Evolutionary conservation across 2,888 invertebrate species (phyloP).

Genomic region (Eucera pruinosa): DNA sequence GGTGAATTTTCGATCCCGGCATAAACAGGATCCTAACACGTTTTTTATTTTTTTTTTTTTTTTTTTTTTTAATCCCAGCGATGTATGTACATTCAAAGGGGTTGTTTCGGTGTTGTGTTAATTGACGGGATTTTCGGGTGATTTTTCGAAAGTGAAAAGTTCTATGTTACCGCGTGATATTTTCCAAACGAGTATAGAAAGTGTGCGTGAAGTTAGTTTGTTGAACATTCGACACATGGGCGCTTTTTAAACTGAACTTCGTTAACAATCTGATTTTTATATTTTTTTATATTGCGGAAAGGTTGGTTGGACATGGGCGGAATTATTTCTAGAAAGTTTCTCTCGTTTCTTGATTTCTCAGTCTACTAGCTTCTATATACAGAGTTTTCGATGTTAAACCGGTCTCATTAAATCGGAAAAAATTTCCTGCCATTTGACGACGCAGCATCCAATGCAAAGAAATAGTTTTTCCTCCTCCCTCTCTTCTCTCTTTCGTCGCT

Average conservation of each 20-base stretch:
- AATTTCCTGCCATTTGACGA: constrained; percentile 15
- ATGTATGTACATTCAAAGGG: constrained; percentile 13
- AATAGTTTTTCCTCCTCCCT: not conserved
- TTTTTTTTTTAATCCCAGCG: constrained; percentile 34
- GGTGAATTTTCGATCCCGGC: constrained; percentile 80
- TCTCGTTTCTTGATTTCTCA: constrained; percentile 4
- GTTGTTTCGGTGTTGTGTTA: constrained; percentile 40
- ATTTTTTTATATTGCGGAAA: not conserved
- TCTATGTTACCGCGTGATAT: not conserved
- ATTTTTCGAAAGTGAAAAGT: constrained; percentile 30
- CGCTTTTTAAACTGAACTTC: not conserved
- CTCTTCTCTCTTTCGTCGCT: not conserved
- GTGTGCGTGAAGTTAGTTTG: not conserved
- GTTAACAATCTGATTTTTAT: not conserved
- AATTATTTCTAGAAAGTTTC: constrained; percentile 1
- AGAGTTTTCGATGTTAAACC: not conserved
- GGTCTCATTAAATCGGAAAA: constrained; percentile 2
- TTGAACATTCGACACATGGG: not conserved
- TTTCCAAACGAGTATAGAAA: not conserved
- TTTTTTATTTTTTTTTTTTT: not conserved
- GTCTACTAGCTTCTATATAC: not conserved
- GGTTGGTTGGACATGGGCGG: too few species aligned
- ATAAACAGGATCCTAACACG: constrained; percentile 73
- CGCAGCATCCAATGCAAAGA: not conserved
- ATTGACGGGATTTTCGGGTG: constrained; percentile 41